Evolutionary conservation across 2,888 invertebrate genomes (phyloP).

Genomic region (Agonopterix arenella): DNA sequence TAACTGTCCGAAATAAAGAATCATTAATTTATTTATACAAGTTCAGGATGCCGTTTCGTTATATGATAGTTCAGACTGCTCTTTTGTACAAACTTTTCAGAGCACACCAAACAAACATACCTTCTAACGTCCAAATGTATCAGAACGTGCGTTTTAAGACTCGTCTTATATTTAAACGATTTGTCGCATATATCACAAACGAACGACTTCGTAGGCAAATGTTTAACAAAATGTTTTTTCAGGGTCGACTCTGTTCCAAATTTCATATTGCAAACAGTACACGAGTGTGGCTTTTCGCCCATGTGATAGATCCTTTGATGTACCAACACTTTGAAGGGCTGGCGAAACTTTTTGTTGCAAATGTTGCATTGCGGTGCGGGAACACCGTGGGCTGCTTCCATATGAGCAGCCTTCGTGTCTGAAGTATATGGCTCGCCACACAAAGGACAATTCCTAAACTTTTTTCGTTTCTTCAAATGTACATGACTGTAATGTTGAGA

Average conservation of each 20-base stretch:
- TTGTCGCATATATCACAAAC: conserved; percentile 38
- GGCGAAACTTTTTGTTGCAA: conserved; percentile 23
- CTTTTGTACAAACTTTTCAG: conserved; percentile 39
- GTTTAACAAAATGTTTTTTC: conserved; percentile 20
- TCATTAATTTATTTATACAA: too few species aligned
- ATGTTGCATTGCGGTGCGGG: conserved; percentile 22
- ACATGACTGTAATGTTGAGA: conserved; percentile 47
- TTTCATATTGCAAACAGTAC: conserved; percentile 23
- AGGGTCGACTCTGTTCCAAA: conserved; percentile 18
- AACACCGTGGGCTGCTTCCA: conserved; percentile 21
- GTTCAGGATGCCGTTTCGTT: conserved; percentile 27
- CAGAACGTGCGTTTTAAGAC: conserved; percentile 23
- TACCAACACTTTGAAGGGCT: conserved; percentile 22
- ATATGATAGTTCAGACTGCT: conserved; percentile 35
- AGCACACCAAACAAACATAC: conserved; percentile 31
- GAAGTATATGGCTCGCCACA: conserved; percentile 34
- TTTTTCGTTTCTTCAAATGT: conserved; percentile 37
- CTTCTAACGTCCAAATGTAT: conserved; percentile 34
- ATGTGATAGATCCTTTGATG: conserved; percentile 38
- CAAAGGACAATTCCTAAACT: conserved; percentile 34
- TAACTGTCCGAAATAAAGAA: too few species aligned
- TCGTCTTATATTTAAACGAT: conserved; percentile 29
- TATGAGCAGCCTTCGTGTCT: conserved; percentile 19
- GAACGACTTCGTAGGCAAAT: conserved; percentile 24
- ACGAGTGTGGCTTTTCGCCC: conserved; percentile 31